Percentiles rank a stretch among this genome's conserved stretches.
Conservation (phyloP, 2,113 vertebrate species). For the Pituophis catenifer region DNA sequence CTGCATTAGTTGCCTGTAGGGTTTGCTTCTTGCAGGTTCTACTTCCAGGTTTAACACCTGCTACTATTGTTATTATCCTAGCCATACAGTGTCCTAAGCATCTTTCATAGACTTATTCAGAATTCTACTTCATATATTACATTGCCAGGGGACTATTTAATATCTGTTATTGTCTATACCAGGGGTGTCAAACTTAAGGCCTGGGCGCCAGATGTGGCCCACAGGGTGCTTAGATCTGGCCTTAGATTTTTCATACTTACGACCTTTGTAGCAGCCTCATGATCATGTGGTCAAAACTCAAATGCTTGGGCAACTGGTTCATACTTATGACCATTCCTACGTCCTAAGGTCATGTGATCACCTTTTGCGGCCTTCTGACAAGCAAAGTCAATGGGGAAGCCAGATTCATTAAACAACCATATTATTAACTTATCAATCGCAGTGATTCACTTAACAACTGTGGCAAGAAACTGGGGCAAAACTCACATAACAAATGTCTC, state of each 20-base stretch:
- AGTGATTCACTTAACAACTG: too few relatives aligned
- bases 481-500: too few relatives aligned
- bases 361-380: neutral
- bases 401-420: neutral
- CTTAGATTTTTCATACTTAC: too few relatives aligned
- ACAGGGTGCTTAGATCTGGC: too few relatives aligned
- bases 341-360: neutral
- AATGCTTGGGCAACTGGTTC: too few relatives aligned
- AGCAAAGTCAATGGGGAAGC: neutral
- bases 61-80: neutral
- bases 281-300: too few relatives aligned
- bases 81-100: neutral
- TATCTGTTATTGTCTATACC: neutral
- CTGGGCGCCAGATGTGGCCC: too few relatives aligned
- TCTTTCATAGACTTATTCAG: neutral
- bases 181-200: neutral
- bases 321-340: neutral
- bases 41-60: neutral
- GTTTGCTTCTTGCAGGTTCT: neutral
- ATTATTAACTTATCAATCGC: neutral
- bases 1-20: neutral
- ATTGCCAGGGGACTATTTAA: neutral
- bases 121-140: neutral
- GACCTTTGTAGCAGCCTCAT: too few relatives aligned
- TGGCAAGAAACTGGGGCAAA: too few relatives aligned